Evolutionary conservation across 2,113 vertebrate species (phyloP), one percentile per base, ranked within the genome.

Genomic region (Haemorhous mexicanus): DNA sequence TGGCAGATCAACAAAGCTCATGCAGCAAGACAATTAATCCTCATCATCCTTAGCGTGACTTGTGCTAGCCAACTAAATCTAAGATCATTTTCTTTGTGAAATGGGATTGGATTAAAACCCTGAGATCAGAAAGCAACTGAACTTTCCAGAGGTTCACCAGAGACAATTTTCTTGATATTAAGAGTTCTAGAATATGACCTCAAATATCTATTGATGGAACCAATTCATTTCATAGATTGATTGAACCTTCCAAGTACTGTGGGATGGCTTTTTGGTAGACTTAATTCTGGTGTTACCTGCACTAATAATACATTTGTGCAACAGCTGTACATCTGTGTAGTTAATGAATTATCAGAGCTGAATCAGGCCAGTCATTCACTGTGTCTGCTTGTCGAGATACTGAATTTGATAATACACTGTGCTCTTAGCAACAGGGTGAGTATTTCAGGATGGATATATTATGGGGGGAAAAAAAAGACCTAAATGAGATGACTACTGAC

Each of bases 301-400:
- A 72, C 7, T 30, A 49, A 73, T 27, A 46, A 76, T 35, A 6
- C 49, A 82, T 53, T 61, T 68, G n/a, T 70, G 67, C 19, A 87
- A 82, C 32, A 59, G 70, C 58, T 76, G 83, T 79, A 90, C 7
- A 27, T 89, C 59, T 66, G 39, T 46, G 39, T 28, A 79, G 49
- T 58, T 73, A 75, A 77, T 58, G 84, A 96, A 93, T 87, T 89
- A 85, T 69, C 46, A 87, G 75, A 76, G 70, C 50, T 82, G 87
- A 87, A 94, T 89, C 63, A 85, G 33, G 43, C 49, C 94, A 95
- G 35, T 39, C 67, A 69, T 74, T 87, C 87, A 58, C 58, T 53
- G 39, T 35, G 19, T 24, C 90, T 94, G 75, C 43, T 76, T 52
- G 43, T 52, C 84, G 81, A 55, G 39, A 93, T 81, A 89, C 50